phyloP scores from a whole-genome alignment of 2,113 vertebrate genomes.

The Accipiter cooperii region DNA sequence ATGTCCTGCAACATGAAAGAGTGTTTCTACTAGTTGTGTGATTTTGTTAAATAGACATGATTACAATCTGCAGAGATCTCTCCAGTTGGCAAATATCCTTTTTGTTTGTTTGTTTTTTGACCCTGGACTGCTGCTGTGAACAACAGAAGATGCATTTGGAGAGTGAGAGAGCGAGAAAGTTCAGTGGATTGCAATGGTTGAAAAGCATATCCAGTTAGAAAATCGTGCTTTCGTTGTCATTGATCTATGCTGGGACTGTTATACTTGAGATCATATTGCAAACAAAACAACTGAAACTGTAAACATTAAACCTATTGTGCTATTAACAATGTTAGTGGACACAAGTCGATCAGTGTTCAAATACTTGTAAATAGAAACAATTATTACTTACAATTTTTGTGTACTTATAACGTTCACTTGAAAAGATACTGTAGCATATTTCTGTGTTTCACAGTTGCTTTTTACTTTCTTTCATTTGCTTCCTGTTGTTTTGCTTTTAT shows the following conservation, averaged over 20 bases:
- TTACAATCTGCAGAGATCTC: slow-evolving; percentile 66
- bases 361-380: slow-evolving; percentile 97
- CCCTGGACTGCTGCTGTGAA: slow-evolving; percentile 82
- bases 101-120: slow-evolving; percentile 63
- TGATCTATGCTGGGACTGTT: slow-evolving; percentile 90
- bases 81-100: slow-evolving; percentile 66
- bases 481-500: slow-evolving; percentile 65
- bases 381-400: slow-evolving; percentile 93
- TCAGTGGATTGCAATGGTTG: slow-evolving; percentile 73
- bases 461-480: slow-evolving; percentile 64
- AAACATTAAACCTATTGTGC: slow-evolving; percentile 85
- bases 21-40: slow-evolving; percentile 71
- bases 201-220: slow-evolving; percentile 87
- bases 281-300: slow-evolving; percentile 81
- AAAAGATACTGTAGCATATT: slow-evolving; percentile 79
- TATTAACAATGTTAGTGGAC: slow-evolving; percentile 93
- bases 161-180: slow-evolving; percentile 52
- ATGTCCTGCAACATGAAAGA: slow-evolving; percentile 62
- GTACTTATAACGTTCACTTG: slow-evolving; percentile 88
- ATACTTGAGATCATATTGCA: slow-evolving; percentile 88
- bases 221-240: slow-evolving; percentile 91
- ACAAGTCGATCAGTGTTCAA: slow-evolving; percentile 91
- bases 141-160: slow-evolving; percentile 74
- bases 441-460: slow-evolving; percentile 77
- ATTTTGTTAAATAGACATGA: slow-evolving; percentile 68